Evolutionary conservation across 1,140 invertebrate genomes (phyloP), one percentile per base, ranked within the genome.

Genomic region (Dendroctonus ponderosae): DNA sequence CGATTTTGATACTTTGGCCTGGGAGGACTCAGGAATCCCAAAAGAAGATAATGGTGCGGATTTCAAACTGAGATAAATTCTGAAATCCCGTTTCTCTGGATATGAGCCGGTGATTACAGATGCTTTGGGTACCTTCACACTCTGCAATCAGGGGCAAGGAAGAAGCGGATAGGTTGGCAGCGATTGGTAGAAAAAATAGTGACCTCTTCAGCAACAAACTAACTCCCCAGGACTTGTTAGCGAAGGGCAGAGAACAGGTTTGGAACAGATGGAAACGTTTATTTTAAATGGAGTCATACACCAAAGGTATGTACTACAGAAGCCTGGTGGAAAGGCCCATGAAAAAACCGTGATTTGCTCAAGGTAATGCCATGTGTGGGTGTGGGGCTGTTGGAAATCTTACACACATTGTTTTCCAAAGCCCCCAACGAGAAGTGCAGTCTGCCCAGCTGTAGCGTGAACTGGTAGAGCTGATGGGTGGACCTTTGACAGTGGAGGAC

Each of bases 41-140:
- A 51, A 51, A 51, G 7, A 7, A 38, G 9, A 6, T 14, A 6
- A 38, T 7, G 14, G 7, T 8, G 38, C 15, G 7, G 14, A 56
- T 39, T 8, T 37, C 5, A 14, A 42, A 42, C 46, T 60, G 6
- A 6, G 42, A 15, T 6, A 9, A 53, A 8, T 60, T 9, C 5
- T 14, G 38, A n/a, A 26, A 7, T 8, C 38, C 6, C n/a, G 15
- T 26, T 44, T 53, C 42, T 9, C 8, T 8, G 42, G 42, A 9
- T 14, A 60, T 60, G 57, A 48, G 7, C 39, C 15, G 6, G 26
- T 60, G 5, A 50, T 50, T 40, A 46, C 57, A 6, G 57, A 60
- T 37, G 57, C 57, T 51, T 14, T 44, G 43, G 43, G n/a, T 44
- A 7, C 43, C 43, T 44, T 7, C 7, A 44, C 43, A 44, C n/a